phyloP scores from a whole-genome alignment of 2,797 vertebrate species.

The Octomys mimax region DNA sequence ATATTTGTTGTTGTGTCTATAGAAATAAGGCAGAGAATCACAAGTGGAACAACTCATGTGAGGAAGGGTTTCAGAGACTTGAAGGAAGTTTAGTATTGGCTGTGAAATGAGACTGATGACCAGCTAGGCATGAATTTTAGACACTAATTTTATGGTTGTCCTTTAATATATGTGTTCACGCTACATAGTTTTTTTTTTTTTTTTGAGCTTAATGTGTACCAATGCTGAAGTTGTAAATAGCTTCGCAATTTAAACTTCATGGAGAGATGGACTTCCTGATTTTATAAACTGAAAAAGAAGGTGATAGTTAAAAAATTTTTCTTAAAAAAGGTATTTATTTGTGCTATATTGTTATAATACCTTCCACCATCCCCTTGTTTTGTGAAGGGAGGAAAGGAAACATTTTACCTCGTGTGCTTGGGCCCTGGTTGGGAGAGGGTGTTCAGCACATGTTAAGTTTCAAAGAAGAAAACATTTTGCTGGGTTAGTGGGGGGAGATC shows the following conservation, averaged over 20 bases:
- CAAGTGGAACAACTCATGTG: background rate
- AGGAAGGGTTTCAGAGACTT: background rate
- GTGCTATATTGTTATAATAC: background rate
- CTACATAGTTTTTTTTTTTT: background rate
- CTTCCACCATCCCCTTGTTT: background rate
- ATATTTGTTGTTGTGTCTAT: background rate
- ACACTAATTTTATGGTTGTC: background rate
- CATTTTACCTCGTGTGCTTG: background rate
- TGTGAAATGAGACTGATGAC: background rate
- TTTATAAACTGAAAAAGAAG: background rate
- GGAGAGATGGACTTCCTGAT: background rate
- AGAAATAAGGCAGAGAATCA: background rate
- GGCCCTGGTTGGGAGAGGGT: background rate
- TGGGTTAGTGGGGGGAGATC: background rate
- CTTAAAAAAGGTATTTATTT: background rate
- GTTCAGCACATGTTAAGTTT: background rate
- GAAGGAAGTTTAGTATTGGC: background rate
- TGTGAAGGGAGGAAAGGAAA: background rate
- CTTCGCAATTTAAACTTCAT: background rate
- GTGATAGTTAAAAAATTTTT: background rate
- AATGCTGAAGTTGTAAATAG: conserved; percentile 6
- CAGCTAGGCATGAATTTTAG: background rate
- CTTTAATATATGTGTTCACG: background rate
- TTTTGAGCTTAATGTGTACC: background rate
- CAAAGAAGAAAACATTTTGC: background rate